phyloP scores from a whole-genome alignment of 2,797 vertebrate species.

The Diglossa cyanea region DNA sequence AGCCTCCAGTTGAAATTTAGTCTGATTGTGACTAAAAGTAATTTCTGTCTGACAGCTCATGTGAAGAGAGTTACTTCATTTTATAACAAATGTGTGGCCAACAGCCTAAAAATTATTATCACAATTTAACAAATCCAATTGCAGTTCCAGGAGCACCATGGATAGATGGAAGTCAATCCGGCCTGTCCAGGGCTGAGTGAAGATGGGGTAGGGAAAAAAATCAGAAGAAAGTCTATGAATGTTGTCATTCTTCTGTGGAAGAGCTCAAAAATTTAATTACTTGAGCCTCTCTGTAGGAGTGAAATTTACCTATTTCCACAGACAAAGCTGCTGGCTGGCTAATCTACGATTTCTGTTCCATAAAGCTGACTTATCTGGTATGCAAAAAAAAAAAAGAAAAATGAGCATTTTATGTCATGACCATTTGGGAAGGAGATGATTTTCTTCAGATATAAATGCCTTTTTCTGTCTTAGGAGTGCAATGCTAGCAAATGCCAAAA shows the following conservation, averaged over 20 bases:
- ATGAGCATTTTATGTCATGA: background rate
- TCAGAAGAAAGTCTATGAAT: background rate
- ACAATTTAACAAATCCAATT: background rate
- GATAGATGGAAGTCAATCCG: background rate
- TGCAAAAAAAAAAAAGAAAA: background rate
- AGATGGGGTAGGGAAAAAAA: background rate
- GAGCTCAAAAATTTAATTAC: background rate
- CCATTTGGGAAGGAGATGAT: background rate
- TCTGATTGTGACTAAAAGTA: background rate
- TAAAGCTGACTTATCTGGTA: background rate
- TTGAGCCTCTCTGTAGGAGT: background rate
- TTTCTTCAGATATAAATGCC: background rate
- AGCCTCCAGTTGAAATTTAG: slow-evolving; percentile 14
- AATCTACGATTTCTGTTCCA: background rate
- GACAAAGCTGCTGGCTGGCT: background rate
- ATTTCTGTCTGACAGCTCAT: slow-evolving; percentile 28
- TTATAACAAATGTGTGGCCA: slow-evolving; percentile 5
- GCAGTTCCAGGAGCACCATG: background rate
- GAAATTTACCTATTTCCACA: background rate
- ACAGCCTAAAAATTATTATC: slow-evolving; percentile 11
- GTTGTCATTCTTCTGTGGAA: background rate
- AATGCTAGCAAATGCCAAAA: background rate
- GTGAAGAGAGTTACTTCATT: slow-evolving; percentile 15
- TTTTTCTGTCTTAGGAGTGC: background rate
- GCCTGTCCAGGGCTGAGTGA: background rate